These are phyloP conservation scores for Agriopis aurantiaria DNA, from an alignment of 2,888 invertebrate species.

Conservation along the genomic window DNA sequence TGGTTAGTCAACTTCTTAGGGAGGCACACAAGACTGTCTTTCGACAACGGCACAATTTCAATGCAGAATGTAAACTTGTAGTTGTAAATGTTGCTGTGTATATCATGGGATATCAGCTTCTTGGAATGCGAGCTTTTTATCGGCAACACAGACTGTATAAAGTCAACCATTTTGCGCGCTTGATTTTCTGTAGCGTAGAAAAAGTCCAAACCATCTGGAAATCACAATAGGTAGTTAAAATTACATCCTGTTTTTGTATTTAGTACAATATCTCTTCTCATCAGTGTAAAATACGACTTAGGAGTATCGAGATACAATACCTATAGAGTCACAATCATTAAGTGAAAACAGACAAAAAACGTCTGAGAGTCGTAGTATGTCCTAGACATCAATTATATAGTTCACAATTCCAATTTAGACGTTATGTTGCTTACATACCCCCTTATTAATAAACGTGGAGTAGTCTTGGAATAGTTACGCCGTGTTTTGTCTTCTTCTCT, in stretches of 20 bases:
- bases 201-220: conserved; percentile 97
- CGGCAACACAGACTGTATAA: conserved; percentile 95
- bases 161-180: conserved; percentile 98
- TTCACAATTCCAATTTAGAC: too few relatives aligned
- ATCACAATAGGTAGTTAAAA: neutral
- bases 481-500: too few relatives aligned
- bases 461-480: too few relatives aligned
- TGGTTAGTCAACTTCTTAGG: conserved; percentile 94
- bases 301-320: too few relatives aligned
- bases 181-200: conserved; percentile 95
- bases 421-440: too few relatives aligned
- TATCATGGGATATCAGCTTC: conserved; percentile 98
- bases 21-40: conserved; percentile 96
- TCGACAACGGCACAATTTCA: conserved; percentile 98
- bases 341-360: too few relatives aligned
- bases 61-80: conserved; percentile 98
- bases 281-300: too few relatives aligned
- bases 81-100: conserved; percentile 98
- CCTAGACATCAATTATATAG: too few relatives aligned
- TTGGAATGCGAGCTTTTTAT: conserved; percentile 96
- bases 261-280: too few relatives aligned
- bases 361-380: too few relatives aligned
- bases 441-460: too few relatives aligned
- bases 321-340: too few relatives aligned
- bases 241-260: neutral